Conservation (phyloP, 2,113 vertebrate species). For the Gobius niger region DNA sequence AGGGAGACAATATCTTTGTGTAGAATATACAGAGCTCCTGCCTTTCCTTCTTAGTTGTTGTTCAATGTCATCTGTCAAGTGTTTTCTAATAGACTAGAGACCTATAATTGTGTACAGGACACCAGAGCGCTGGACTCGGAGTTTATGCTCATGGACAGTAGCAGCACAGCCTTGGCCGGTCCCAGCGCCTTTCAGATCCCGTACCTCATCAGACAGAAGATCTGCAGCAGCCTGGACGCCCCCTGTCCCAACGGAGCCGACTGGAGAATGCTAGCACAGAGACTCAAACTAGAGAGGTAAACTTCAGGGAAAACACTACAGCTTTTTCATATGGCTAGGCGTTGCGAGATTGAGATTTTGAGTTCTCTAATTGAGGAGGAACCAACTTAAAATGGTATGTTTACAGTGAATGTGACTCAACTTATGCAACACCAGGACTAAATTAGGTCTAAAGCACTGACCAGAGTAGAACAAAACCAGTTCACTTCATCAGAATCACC, state of each 20-base stretch:
- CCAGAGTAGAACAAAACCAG: too few relatives aligned
- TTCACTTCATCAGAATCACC: too few relatives aligned
- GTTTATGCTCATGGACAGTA: constrained; percentile 87
- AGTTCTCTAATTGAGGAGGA: background rate
- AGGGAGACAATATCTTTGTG: too few relatives aligned
- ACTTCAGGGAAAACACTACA: background rate
- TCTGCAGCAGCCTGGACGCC: constrained; percentile 95
- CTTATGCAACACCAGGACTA: too few relatives aligned
- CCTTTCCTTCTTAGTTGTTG: too few relatives aligned
- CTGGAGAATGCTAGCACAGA: constrained; percentile 97
- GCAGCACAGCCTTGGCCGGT: constrained; percentile 90
- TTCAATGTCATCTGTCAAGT: too few relatives aligned
- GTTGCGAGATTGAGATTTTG: background rate
- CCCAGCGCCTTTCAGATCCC: constrained; percentile 99
- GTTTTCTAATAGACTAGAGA: too few relatives aligned
- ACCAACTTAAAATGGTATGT: background rate
- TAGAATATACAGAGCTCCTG: too few relatives aligned
- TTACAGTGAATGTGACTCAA: too few relatives aligned
- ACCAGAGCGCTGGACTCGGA: constrained; percentile 79
- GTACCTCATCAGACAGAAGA: constrained; percentile 99
- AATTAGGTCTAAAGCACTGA: too few relatives aligned
- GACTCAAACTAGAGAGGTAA: constrained; percentile 96
- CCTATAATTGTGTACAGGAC: constrained; percentile 75
- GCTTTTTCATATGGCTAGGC: background rate
- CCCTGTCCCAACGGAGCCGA: constrained; percentile 89